Evolutionary conservation across 2,888 invertebrate genomes (phyloP).

Genomic region (Drosophila meridionalis): DNA sequence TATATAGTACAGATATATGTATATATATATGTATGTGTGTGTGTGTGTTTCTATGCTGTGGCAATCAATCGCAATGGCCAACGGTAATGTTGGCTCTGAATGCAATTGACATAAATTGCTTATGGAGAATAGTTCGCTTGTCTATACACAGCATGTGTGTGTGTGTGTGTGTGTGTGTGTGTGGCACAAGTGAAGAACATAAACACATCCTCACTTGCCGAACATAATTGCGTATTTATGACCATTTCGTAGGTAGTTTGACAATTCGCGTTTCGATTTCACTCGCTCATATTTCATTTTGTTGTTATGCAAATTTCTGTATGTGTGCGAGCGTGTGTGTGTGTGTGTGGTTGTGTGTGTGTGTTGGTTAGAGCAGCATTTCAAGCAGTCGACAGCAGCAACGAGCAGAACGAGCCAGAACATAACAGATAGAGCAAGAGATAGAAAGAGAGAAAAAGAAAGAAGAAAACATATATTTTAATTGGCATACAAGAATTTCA

Average conservation of each 20-base stretch:
- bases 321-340: slow-evolving; percentile 12
- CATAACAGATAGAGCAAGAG: slow-evolving; percentile 31
- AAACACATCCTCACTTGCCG: slow-evolving; percentile 42
- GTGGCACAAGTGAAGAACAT: slow-evolving; percentile 36
- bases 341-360: slow-evolving; percentile 7
- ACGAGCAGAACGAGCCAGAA: slow-evolving; percentile 34
- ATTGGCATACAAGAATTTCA: slow-evolving; percentile 67
- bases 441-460: slow-evolving; percentile 40
- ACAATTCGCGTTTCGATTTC: slow-evolving; percentile 52
- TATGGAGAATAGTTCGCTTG: slow-evolving; percentile 19
- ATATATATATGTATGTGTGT: not conserved
- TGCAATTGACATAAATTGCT: slow-evolving; percentile 41
- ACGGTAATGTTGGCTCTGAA: slow-evolving; percentile 5
- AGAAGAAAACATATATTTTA: slow-evolving; percentile 66
- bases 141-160: slow-evolving; percentile 19
- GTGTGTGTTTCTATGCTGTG: not conserved
- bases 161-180: slow-evolving; percentile 8
- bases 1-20: not conserved
- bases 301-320: slow-evolving; percentile 62
- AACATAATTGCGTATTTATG: slow-evolving; percentile 63
- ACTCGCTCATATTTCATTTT: slow-evolving; percentile 54
- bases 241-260: slow-evolving; percentile 46
- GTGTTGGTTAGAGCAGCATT: slow-evolving; percentile 25
- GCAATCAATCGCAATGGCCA: slow-evolving; percentile 25
- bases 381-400: slow-evolving; percentile 38